Evolutionary conservation across 2,113 vertebrate genomes (phyloP).

Genomic region (Caracal caracal): DNA sequence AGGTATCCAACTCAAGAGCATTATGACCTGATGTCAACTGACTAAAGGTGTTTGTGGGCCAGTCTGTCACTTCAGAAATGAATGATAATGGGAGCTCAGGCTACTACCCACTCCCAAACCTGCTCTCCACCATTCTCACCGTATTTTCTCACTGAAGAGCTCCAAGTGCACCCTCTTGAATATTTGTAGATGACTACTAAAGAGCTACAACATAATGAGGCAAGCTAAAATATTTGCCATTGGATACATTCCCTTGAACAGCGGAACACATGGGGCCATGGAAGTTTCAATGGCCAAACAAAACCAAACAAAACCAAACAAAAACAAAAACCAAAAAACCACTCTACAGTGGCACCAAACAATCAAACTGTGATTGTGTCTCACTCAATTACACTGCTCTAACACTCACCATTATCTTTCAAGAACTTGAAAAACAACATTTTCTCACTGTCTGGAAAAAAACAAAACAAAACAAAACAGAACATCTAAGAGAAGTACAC

Average conservation of each 20-base stretch:
- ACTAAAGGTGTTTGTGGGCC: neutral
- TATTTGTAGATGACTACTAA: neutral
- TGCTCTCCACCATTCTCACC: neutral
- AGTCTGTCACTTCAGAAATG: neutral
- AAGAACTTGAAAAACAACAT: neutral
- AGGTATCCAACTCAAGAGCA: rapidly evolving
- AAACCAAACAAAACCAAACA: neutral
- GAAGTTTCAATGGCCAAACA: neutral
- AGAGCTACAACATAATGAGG: neutral
- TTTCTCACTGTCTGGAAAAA: neutral
- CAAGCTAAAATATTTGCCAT: neutral
- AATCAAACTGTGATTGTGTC: neutral
- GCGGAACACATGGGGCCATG: neutral
- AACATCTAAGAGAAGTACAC: neutral
- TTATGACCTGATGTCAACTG: rapidly evolving
- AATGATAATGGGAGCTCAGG: neutral
- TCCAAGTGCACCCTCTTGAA: neutral
- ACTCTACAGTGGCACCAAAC: neutral
- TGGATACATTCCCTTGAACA: neutral
- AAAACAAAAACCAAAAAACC: neutral
- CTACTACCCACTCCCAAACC: rapidly evolving
- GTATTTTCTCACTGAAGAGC: neutral
- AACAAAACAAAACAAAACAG: neutral
- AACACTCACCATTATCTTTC: neutral
- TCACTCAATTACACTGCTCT: neutral